Conservation (phyloP, 2,797 vertebrate species). For the Phaenicophaeus curvirostris region DNA sequence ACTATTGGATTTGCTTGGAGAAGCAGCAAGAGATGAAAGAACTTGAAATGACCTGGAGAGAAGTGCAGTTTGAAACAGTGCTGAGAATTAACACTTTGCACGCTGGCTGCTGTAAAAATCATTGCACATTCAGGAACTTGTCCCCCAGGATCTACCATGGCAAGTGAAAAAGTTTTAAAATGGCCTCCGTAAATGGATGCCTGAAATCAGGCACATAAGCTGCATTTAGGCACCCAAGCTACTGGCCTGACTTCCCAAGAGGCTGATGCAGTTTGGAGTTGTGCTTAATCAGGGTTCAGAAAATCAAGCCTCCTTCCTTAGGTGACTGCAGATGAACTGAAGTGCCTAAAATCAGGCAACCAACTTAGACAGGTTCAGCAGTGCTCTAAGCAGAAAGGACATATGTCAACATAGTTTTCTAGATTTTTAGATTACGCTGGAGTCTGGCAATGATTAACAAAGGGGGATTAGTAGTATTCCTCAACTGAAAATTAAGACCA, state of each 20-base stretch:
- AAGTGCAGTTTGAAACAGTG: neutral
- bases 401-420: neutral
- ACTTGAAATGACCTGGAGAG: neutral
- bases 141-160: neutral
- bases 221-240: neutral
- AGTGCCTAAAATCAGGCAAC: neutral
- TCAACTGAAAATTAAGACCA: neutral
- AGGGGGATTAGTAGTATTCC: neutral
- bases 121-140: neutral
- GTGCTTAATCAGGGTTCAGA: neutral
- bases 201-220: neutral
- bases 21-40: neutral
- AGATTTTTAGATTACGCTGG: neutral
- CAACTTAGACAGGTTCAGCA: neutral
- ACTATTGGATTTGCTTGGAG: neutral
- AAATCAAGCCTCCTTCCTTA: neutral
- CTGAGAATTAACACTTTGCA: neutral
- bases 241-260: neutral
- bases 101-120: neutral
- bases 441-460: neutral
- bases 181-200: neutral
- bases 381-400: neutral
- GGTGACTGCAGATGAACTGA: neutral
- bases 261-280: neutral
- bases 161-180: neutral